Conservation (phyloP, 2,888 invertebrate genomes). For the Hetaerina titia region DNA sequence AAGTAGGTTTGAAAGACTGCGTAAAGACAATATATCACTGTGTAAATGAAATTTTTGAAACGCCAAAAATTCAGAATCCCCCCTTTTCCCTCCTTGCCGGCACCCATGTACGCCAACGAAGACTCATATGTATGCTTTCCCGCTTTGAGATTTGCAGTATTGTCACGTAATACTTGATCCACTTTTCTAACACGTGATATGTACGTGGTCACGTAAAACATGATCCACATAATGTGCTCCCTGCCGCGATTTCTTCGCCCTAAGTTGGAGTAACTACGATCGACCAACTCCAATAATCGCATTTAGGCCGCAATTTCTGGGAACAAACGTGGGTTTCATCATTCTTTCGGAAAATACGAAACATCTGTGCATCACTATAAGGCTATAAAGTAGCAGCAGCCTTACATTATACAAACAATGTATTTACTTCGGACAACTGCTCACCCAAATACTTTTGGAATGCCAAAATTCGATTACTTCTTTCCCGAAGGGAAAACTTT, state of each 20-base stretch:
- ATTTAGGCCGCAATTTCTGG: background rate
- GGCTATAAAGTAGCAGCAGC: background rate
- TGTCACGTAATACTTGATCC: conserved; percentile 21
- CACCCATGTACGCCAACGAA: background rate
- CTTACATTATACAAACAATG: background rate
- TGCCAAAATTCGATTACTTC: too few relatives aligned
- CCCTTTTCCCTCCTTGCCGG: too few relatives aligned
- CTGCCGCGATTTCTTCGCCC: background rate
- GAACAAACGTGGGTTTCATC: conserved; percentile 13
- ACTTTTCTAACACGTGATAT: background rate
- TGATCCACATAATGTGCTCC: conserved; percentile 6
- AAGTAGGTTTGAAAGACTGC: too few relatives aligned
- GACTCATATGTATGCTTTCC: background rate
- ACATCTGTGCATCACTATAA: background rate
- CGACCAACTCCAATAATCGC: conserved; percentile 20
- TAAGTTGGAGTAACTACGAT: background rate
- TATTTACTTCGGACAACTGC: background rate
- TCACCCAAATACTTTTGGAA: background rate
- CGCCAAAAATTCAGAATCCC: too few relatives aligned
- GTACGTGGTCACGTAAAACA: background rate
- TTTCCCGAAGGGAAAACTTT: too few relatives aligned
- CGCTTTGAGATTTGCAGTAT: background rate
- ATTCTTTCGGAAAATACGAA: conserved; percentile 29
- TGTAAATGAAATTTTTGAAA: too few relatives aligned
- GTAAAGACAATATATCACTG: too few relatives aligned